Evolutionary conservation across 35 echinoderm and acorn worm species (phyloP), one percentile per base, ranked within the genome.

Genomic region (Ophiothrix spiculata): DNA sequence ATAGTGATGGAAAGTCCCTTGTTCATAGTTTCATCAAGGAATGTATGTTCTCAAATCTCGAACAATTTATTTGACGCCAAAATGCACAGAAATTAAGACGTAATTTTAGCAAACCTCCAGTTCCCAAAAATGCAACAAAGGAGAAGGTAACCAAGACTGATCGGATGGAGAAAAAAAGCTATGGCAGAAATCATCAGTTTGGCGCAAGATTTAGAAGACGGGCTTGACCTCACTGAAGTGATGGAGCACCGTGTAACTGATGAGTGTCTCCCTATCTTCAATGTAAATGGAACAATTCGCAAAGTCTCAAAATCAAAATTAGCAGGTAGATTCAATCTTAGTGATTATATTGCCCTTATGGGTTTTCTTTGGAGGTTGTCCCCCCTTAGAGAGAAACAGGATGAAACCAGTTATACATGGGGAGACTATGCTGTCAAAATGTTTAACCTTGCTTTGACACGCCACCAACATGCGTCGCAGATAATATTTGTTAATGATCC

Each of bases 241-340:
- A 83, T 83, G 80, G 40, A 83, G 33, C 33, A 83, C 31, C 80
- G 80, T 56, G 80, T 83, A 21, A 83, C 80, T 29, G 80, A 83
- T 8, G 80, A 83, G 80, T 83, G 80, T 83, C 17, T 81, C 4
- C 80, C 80, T 1, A 83, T 83, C 42, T 83, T 83, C 80, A 83
- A 83, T 63, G 49, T 83, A 56, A 83, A 83, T 56, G 80, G 80
- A 83, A 83, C 80, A 83, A 83, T 83, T 12, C 80, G 80, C 40
- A 83, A 83, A 83, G 80, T 23, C 16, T 33, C 17, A 83, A 83
- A 54, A 35, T 83, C 16, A 1, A 83, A 83, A 35, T 56, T 83
- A 56, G 41, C 32, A 37, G 39, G 32, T 15, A 83, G 49, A 42
- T 83, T 83, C 80, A 83, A 83, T 2, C 33, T 83, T 56, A 34